Evolutionary conservation across 2,888 invertebrate species (phyloP), one percentile per base, ranked within the genome.

Genomic region (Heliothis peltigera): DNA sequence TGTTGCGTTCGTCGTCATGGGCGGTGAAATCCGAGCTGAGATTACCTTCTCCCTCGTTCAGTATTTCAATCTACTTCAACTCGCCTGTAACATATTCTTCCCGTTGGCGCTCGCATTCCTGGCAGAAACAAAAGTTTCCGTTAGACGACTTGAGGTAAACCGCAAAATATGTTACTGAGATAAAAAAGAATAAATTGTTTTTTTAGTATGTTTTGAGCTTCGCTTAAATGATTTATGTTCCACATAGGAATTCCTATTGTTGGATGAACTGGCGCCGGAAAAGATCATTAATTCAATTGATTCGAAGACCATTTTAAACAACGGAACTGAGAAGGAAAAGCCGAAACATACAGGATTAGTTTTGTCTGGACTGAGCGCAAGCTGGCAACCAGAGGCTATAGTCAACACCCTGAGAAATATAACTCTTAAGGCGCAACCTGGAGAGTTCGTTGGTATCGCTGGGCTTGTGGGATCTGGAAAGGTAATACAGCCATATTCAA

Each of bases 381-480:
- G 92, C 55, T 95, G 95, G 95, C 86, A 87, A 46, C 86, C 89
- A 1, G 91, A 93, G 49, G 89, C 94, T 2, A 95, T 95, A 15
- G 94, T 95, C 12, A 95, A 96, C 52, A 96, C 96, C 0, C 81
- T 96, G 54, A 92, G 95, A 35, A 88, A 95, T 44, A 81, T 96
- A 4, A 92, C 90, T 18, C 77, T 96, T 0, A 92, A 92, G 0
- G 92, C 95, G 0, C 87, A 90, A 18, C 95, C 93, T 43, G 96
- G 96, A 39, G 95, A 96, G 76, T 92, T 97, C 57, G 90, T 97
- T 44, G 97, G 97, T 1, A 91, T 98, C 1, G 96, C 97, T 44
- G 98, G 98, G 15, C 95, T 97, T 39, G 97, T 98, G 0, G 98
- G 97, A n/a, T 91, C 97, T 5, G 98, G 98, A 59, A 98, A 97